Base-by-base conservation (phyloP, 2,113 vertebrate genomes). In the Gallinago media region DNA sequence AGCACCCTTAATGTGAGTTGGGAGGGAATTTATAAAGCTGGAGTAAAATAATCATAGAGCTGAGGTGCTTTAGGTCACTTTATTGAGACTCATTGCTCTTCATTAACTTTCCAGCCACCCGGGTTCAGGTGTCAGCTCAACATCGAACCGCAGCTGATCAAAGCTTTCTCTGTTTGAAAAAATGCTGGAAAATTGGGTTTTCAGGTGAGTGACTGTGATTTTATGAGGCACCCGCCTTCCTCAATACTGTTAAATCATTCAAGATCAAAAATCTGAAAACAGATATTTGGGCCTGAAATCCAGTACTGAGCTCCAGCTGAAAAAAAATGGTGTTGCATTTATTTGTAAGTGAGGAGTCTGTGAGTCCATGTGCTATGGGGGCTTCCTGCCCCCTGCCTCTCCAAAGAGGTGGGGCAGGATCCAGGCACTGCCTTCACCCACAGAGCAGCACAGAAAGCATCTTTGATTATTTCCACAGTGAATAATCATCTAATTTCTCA, bases 131-230 rank as follows among this genome's bases (percentile, higher is more conserved):
- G 71, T 91, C 74, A 89, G 36, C 70, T 72, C 61, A 56, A 16
- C 62, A 34, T 79, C 84, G 93, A 91, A 50, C 71, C 1, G 2
- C 36, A 49, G n/a, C 77, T 11, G 20, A 85, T 91, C 85, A 68
- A 85, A 96, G 92, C 40, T 54, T 65, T 2, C 66, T 67, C 44
- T 0, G 0, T 72, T 86, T 87, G 77, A 91, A 93, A 87, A 89
- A 76, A 61, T 47, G 52, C 21, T 44, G 74, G 84, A 70, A 92
- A 93, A 93, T 91, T 18, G 49, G 22, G 19, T 89, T 94, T 89
- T 73, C 74, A 88, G 21, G 73, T 70, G 88, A 17, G 31, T 59
- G 63, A 79, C 61, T 89, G 65, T 46, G 40, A 58, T 91, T 94
- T 91, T 65, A 44, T 65, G 55, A 88, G 66, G 49, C n/a, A 72